Conservation (phyloP, 2,797 vertebrate species). For the Falco naumanni region DNA sequence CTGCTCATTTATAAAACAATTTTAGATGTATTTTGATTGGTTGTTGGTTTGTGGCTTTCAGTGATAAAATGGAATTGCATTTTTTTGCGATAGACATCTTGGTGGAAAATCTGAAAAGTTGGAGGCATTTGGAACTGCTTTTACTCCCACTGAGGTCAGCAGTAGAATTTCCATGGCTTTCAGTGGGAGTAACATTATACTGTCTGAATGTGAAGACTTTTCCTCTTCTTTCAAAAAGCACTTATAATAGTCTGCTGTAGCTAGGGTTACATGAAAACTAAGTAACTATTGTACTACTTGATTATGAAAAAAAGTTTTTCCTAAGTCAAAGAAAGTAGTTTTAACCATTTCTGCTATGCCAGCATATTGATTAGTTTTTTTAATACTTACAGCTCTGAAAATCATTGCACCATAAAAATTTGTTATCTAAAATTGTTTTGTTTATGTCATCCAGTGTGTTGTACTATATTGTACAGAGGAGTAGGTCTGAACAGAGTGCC, state of each 20-base stretch:
- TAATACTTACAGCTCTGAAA: background rate
- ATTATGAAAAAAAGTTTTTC: background rate
- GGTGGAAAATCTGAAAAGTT: background rate
- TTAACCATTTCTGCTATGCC: background rate
- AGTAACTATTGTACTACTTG: background rate
- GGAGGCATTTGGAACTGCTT: background rate
- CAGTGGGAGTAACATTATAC: background rate
- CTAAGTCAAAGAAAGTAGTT: background rate
- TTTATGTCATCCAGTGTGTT: background rate
- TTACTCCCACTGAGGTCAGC: conserved; percentile 27
- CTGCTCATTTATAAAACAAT: background rate
- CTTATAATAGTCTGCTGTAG: background rate
- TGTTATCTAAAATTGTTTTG: background rate
- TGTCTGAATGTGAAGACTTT: background rate
- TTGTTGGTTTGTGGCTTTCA: conserved; percentile 20
- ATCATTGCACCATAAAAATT: background rate
- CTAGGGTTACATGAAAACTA: background rate
- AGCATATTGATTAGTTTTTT: background rate
- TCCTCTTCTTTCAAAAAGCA: background rate
- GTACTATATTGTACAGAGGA: background rate
- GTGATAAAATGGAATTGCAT: background rate
- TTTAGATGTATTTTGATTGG: conserved; percentile 14
- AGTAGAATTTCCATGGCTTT: conserved; percentile 47
- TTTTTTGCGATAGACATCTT: background rate
- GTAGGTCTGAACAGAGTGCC: background rate